Evolutionary conservation across 2,797 vertebrate genomes (phyloP).

Genomic region (Melanotaenia pygmaea): DNA sequence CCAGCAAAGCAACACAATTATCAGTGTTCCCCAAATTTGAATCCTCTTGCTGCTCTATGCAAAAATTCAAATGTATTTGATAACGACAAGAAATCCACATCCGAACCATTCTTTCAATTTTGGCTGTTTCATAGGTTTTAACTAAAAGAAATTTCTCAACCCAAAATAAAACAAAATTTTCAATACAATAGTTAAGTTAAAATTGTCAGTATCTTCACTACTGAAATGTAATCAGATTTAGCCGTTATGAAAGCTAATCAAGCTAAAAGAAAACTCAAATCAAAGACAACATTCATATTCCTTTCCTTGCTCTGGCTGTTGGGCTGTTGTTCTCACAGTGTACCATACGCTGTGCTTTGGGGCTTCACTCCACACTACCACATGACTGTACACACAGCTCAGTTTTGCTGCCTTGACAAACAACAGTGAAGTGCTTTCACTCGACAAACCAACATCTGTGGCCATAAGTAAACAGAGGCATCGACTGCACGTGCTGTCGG

Average conservation of each 20-base stretch:
- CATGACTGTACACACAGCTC: conserved; percentile 30
- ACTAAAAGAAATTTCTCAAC: no score
- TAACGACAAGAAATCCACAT: no score
- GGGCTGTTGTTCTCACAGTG: neutral
- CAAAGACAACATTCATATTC: no score
- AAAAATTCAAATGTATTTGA: neutral
- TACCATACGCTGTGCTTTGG: neutral
- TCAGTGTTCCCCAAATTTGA: neutral
- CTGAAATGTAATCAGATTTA: neutral
- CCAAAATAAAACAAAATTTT: neutral
- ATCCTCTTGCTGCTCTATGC: neutral
- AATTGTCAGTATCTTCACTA: neutral
- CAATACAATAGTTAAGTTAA: neutral
- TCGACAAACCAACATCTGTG: conserved; percentile 70
- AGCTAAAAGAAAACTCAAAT: neutral
- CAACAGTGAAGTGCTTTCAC: conserved; percentile 51
- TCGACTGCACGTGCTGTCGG: conserved; percentile 35
- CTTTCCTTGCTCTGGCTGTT: neutral
- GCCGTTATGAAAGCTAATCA: neutral
- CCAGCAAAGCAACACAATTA: no score
- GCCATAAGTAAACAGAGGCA: conserved; percentile 59
- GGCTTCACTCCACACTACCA: neutral
- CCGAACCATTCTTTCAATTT: neutral
- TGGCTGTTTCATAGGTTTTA: neutral
- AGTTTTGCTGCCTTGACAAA: conserved; percentile 36